Conservation (phyloP, 2,113 vertebrate species). For the Myrmecobius fasciatus region DNA sequence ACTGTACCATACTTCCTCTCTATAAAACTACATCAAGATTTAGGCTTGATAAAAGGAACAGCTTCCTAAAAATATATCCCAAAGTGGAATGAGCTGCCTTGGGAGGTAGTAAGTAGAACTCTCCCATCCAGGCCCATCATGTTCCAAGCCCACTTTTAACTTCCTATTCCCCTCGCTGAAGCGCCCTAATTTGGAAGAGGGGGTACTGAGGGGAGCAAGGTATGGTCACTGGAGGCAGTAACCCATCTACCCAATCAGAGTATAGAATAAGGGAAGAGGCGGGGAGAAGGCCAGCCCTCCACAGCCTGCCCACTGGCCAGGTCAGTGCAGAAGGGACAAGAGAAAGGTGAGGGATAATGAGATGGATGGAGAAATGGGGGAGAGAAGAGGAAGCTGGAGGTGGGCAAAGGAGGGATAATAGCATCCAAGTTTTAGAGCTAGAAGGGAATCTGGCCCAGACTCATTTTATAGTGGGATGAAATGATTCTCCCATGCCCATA, state of each 20-base stretch:
- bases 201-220: background rate
- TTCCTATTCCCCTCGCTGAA: background rate
- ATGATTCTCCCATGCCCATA: background rate
- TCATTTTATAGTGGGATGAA: background rate
- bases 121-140: background rate
- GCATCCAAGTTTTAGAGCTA: background rate
- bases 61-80: background rate
- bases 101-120: background rate
- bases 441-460: background rate
- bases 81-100: background rate
- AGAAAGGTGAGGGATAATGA: background rate
- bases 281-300: background rate
- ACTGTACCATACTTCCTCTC: background rate
- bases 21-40: background rate
- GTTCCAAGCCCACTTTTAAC: background rate
- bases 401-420: too few species aligned
- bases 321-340: background rate
- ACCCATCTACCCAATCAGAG: background rate
- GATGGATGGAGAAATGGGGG: background rate
- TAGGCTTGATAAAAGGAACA: background rate
- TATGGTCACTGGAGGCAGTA: background rate
- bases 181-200: background rate
- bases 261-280: background rate
- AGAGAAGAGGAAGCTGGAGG: background rate
- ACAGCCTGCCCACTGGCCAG: background rate